A percentile compares a stretch with the other conserved stretches of the same genome.
Conservation (phyloP, 2,797 vertebrate genomes). For the Halcyon badia region DNA sequence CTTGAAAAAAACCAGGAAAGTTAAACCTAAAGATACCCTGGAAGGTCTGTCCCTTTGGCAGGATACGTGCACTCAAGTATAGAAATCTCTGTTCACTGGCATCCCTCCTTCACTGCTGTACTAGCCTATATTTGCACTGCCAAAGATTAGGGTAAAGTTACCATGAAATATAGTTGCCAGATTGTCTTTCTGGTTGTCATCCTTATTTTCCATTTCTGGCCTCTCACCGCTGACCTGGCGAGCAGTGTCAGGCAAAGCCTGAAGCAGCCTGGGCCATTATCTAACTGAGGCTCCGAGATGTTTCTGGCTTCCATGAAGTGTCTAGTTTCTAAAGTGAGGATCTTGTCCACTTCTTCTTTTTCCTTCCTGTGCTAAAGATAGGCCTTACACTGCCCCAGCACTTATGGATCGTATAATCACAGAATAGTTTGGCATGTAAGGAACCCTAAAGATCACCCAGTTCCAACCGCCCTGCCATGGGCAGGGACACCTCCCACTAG, state of each 20-base stretch:
- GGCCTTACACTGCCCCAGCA: not conserved
- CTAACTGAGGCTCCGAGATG: not conserved
- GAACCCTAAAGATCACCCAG: not conserved
- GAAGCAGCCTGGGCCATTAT: not conserved
- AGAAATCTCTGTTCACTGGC: not conserved
- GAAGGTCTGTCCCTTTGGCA: not conserved
- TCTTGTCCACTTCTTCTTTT: not conserved
- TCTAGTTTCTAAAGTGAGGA: not conserved
- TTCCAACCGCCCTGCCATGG: not conserved
- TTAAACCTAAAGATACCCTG: not conserved
- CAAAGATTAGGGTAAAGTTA: not conserved
- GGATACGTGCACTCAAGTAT: not conserved
- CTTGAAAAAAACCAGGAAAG: not conserved
- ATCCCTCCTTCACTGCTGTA: not conserved
- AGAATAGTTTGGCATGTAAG: not conserved
- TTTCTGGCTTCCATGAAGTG: not conserved
- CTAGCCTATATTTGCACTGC: not conserved
- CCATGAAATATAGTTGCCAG: not conserved
- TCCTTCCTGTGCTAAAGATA: not conserved
- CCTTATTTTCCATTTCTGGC: not conserved
- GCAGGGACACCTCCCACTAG: not conserved
- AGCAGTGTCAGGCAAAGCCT: not conserved
- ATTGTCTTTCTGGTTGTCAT: not conserved
- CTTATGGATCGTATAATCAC: not conserved
- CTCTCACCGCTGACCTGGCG: accelerated